Percentiles rank a stretch among this genome's conserved stretches.
Conservation (phyloP, 1,140 invertebrate genomes). For the Elysia chlorotica region DNA sequence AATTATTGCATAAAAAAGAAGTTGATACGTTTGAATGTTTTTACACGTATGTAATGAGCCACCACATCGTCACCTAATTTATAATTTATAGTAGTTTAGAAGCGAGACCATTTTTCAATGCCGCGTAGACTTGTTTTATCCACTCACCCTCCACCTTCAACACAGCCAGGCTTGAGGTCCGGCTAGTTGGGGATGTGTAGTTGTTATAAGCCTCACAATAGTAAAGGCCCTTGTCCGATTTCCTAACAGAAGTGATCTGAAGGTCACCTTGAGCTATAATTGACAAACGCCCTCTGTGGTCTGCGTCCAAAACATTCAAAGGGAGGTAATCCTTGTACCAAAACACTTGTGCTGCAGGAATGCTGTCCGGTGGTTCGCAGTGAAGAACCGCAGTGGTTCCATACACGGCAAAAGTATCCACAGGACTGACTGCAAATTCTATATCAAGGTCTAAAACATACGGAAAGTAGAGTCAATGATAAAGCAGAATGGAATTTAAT, state of each 20-base stretch:
- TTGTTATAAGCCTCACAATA: conserved; percentile 52
- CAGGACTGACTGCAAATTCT: conserved; percentile 25
- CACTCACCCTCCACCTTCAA: conserved; percentile 46
- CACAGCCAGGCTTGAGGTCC: conserved; percentile 40
- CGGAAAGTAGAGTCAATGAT: no score
- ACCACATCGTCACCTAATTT: no score
- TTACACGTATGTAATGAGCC: no score
- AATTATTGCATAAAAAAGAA: no score
- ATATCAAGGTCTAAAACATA: background rate
- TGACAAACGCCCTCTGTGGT: no score
- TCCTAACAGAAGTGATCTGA: conserved; percentile 39
- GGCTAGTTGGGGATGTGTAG: conserved; percentile 34
- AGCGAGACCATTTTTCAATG: no score
- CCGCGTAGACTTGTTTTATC: no score
- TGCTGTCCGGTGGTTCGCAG: conserved; percentile 47
- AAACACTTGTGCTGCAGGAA: conserved; percentile 41
- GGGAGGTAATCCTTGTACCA: conserved; percentile 54
- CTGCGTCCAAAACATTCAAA: conserved; percentile 22
- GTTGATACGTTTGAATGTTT: no score
- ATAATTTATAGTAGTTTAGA: no score
- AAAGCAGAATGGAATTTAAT: no score
- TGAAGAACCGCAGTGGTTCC: conserved; percentile 33
- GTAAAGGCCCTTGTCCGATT: conserved; percentile 43
- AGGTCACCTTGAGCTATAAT: no score
- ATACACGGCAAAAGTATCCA: conserved; percentile 33